Evolutionary conservation across 2,888 invertebrate species (phyloP).

Genomic region (Galeopsomyia nigrocyanea): DNA sequence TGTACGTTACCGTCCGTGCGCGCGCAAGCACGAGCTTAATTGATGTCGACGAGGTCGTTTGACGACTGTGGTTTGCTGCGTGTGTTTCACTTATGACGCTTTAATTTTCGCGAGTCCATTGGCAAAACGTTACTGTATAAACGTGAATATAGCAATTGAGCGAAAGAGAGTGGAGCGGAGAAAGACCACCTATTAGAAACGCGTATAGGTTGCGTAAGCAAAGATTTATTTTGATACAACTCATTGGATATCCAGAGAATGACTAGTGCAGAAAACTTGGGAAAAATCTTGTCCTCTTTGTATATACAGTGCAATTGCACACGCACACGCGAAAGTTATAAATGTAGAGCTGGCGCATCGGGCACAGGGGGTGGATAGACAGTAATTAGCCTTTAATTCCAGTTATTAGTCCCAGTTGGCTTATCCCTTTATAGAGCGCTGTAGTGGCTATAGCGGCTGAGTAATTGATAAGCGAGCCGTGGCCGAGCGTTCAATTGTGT

Average conservation of each 20-base stretch:
- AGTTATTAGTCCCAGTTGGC: constrained; percentile 37
- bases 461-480: constrained; percentile 35
- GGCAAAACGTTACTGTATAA: neutral
- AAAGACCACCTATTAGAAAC: neutral
- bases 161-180: neutral
- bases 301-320: constrained; percentile 2
- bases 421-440: constrained; percentile 29
- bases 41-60: too few relatives aligned
- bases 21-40: too few relatives aligned
- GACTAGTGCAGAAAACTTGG: neutral
- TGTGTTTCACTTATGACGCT: too few relatives aligned
- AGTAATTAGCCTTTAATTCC: constrained; percentile 41
- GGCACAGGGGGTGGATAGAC: constrained; percentile 14
- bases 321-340: neutral
- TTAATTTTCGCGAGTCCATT: too few relatives aligned
- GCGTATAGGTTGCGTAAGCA: neutral
- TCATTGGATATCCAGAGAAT: neutral
- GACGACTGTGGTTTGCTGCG: too few relatives aligned
- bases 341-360: neutral
- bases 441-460: constrained; percentile 12
- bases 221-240: neutral
- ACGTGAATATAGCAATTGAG: neutral
- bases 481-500: constrained; percentile 3
- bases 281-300: constrained; percentile 19
- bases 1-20: too few relatives aligned